These are phyloP conservation scores for Cancer borealis DNA, from an alignment of 2,888 invertebrate genomes.

Conservation along the genomic window DNA sequence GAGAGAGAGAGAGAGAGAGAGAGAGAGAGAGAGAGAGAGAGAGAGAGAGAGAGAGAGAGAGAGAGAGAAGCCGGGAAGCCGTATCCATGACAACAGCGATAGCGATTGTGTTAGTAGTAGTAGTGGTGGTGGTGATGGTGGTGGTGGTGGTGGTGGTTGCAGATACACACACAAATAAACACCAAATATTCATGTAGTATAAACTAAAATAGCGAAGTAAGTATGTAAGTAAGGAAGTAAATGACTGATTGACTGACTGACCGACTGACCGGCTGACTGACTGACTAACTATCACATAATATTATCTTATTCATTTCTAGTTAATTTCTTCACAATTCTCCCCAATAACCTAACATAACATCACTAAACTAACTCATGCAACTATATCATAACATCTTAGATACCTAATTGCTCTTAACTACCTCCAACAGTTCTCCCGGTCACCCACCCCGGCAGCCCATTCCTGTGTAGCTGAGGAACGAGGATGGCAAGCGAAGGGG, in stretches of 20 bases:
- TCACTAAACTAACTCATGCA: no score
- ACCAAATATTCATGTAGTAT: neutral
- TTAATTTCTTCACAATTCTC: neutral
- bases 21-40: constrained; percentile 48
- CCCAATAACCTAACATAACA: neutral
- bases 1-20: constrained; percentile 6
- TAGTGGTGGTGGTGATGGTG: neutral
- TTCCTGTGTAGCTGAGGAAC: neutral
- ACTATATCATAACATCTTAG: neutral
- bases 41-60: constrained; percentile 50
- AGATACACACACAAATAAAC: neutral
- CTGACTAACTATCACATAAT: no score
- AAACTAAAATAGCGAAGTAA: neutral
- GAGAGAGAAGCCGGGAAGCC: neutral
- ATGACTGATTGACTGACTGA: no score
- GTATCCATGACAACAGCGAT: neutral
- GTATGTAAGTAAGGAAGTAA: no score
- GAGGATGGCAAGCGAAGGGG: neutral
- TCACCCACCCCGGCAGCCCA: neutral
- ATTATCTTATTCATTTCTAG: no score
- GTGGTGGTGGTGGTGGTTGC: neutral
- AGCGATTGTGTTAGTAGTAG: no score
- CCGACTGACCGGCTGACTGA: no score
- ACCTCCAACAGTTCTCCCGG: neutral
- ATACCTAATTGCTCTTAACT: neutral